Evolutionary conservation across 1,140 invertebrate species (phyloP).

Genomic region (Lordiphosa stackelbergi): DNA sequence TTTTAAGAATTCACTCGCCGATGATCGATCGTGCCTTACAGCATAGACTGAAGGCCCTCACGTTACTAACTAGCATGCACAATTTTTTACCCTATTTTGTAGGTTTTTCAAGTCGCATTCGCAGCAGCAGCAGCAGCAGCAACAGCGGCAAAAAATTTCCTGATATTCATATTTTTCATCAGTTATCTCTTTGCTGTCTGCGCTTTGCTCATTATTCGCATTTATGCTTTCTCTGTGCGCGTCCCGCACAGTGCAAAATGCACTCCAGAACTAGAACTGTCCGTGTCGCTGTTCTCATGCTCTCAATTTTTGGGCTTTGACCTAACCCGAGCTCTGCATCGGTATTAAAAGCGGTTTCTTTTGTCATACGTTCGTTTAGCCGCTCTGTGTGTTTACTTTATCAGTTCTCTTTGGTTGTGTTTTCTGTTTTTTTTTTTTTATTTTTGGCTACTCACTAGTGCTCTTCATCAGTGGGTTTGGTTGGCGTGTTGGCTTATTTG

Average conservation of each 20-base stretch:
- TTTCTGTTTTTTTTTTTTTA: conserved; percentile 13
- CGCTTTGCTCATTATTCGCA: conserved; percentile 73
- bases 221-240: conserved; percentile 55
- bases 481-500: conserved; percentile 63
- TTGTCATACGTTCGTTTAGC: background rate
- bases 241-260: conserved; percentile 11
- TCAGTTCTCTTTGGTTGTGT: conserved; percentile 1
- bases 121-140: conserved; percentile 26
- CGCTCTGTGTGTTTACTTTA: conserved; percentile 17
- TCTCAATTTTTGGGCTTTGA: conserved; percentile 2
- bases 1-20: conserved; percentile 25
- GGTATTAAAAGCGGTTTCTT: background rate
- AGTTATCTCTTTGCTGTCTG: conserved; percentile 41
- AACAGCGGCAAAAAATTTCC: conserved; percentile 44
- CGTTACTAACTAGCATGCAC: conserved; percentile 63
- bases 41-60: conserved; percentile 50
- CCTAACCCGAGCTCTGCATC: conserved; percentile 19
- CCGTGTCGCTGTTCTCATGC: conserved; percentile 33
- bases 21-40: conserved; percentile 7
- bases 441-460: too few relatives aligned
- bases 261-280: conserved; percentile 14
- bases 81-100: conserved; percentile 73
- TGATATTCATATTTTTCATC: conserved; percentile 49
- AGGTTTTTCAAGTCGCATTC: conserved; percentile 49
- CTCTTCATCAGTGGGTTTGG: conserved; percentile 10